Evolutionary conservation across 2,113 vertebrate genomes (phyloP), one percentile per base, ranked within the genome.

Genomic region (Oryzias curvinotus): DNA sequence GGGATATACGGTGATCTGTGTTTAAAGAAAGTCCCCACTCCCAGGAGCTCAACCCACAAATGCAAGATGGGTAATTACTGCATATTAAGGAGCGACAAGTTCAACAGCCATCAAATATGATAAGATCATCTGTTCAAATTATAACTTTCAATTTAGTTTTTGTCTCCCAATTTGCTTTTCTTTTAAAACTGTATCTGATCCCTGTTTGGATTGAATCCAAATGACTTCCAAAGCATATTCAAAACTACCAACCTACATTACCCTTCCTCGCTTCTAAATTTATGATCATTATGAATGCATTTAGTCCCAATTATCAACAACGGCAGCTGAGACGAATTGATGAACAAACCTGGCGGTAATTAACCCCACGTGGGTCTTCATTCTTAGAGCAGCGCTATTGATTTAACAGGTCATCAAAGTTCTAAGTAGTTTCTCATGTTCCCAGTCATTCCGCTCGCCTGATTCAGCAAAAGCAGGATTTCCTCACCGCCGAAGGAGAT

Each of bases 181-280:
- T 25, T 17, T 52, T 16, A 21, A 17, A 10, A 30, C 60, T 46
- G 49, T 54, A 82, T 12, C 36, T 82, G 79, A 82, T 77, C 61
- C 57, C 72, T 74, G 74, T 87, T 83, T 84, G 83, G 77, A 67
- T 13, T 1, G 1, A n/a, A n/a, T 64, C 85, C 84, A 87, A 88
- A 87, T 84, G 59, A 62, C 65, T 73, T 73, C 81, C 62, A 59
- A 77, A 82, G 83, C 79, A 78, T 12, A 36, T 36, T 36, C 36
- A 12, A 36, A 36, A 36, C 36, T 10, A 12, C 36, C 36, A 36
- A 23, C 36, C 36, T 13, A 36, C 36, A 12, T 36, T 36, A 36
- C 4, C 7, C 46, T 2, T 7, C 76, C 17, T 63, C 72, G 58
- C 23, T 4, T 1, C 78, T 87, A 82, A 87, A 83, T 81, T 49